Conservation (phyloP, 2,797 vertebrate species). For the Rhabdophis nuchalis region DNA sequence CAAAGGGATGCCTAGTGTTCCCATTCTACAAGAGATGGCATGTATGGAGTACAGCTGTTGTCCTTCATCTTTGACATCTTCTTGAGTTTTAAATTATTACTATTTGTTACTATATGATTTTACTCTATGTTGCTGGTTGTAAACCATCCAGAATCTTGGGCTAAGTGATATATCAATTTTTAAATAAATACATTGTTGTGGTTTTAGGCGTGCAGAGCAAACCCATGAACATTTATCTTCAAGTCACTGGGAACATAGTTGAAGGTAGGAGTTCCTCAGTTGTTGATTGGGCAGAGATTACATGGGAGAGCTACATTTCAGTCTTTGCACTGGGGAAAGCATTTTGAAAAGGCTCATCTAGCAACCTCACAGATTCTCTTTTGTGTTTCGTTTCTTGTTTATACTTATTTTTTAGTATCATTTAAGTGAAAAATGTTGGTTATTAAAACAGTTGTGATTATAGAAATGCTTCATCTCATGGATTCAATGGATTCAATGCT, state of each 20-base stretch:
- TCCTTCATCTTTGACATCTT: neutral
- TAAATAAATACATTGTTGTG: neutral
- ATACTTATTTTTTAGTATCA: neutral
- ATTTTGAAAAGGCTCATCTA: neutral
- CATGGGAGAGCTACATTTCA: neutral
- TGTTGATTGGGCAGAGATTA: neutral
- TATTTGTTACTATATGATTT: neutral
- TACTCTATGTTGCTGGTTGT: neutral
- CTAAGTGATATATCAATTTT: neutral
- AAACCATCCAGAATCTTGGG: neutral
- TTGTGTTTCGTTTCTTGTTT: neutral
- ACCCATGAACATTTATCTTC: neutral
- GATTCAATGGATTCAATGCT: neutral
- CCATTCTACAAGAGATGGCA: neutral
- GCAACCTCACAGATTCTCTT: neutral
- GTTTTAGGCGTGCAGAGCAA: neutral
- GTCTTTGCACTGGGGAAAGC: neutral
- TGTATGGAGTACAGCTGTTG: neutral
- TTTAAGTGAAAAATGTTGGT: neutral
- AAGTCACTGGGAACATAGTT: neutral
- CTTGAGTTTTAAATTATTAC: neutral
- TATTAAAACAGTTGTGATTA: neutral
- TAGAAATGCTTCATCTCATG: neutral
- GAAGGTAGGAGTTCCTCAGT: neutral
- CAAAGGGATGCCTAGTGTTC: neutral